phyloP scores from a whole-genome alignment of 2,888 invertebrate species.

The Pherbina coryleti region DNA sequence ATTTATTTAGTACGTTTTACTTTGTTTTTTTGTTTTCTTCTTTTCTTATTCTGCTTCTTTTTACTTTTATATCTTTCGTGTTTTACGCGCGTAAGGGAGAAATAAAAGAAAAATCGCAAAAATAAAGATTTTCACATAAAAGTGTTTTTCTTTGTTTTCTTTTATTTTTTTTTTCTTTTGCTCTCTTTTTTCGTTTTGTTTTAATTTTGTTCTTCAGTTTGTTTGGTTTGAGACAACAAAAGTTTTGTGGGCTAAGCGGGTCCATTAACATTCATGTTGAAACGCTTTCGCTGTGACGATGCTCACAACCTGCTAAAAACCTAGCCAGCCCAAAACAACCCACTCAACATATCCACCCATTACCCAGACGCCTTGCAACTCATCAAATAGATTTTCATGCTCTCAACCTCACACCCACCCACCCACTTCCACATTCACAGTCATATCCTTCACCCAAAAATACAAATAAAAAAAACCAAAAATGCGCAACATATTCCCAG shows the following conservation, averaged over 20 bases:
- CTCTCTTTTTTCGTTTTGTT: background rate
- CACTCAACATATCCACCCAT: background rate
- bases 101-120: background rate
- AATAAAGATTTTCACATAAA: slow-evolving; percentile 16
- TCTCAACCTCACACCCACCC: background rate
- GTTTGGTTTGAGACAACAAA: slow-evolving; percentile 4
- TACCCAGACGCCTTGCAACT: background rate
- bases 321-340: no score
- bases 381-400: background rate
- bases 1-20: background rate
- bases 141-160: background rate
- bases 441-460: background rate
- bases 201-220: background rate
- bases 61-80: background rate
- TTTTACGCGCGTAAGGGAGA: background rate
- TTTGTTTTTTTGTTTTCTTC: background rate
- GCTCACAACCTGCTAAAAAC: no score
- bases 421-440: background rate
- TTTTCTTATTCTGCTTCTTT: background rate
- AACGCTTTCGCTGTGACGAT: background rate
- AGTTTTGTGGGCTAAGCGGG: slow-evolving; percentile 7
- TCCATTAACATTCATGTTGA: background rate
- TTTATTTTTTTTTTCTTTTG: background rate
- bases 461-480: slow-evolving; percentile 39
- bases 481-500: slow-evolving; percentile 63